These are phyloP conservation scores for Mormoops blainvillei DNA, from an alignment of 2,113 vertebrate genomes.

Conservation along the genomic window DNA sequence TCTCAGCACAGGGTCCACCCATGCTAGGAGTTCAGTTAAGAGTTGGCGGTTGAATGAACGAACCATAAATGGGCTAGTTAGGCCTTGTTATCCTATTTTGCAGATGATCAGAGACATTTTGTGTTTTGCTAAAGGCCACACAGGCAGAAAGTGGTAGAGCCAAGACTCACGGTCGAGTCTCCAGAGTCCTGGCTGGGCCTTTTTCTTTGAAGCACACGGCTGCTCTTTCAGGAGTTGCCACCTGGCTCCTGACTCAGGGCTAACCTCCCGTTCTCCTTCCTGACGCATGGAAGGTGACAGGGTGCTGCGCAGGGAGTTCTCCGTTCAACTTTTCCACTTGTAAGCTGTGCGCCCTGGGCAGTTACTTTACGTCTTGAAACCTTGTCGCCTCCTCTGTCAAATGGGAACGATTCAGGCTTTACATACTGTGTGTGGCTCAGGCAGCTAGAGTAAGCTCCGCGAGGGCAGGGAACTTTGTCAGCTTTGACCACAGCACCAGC, in stretches of 20 bases:
- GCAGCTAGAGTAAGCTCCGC: neutral
- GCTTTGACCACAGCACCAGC: neutral
- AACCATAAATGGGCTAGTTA: fast-evolving
- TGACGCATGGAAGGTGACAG: neutral
- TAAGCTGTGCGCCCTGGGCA: neutral
- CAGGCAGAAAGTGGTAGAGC: neutral
- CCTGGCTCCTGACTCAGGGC: neutral
- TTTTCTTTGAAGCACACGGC: neutral
- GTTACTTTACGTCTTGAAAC: neutral
- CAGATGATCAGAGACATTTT: neutral
- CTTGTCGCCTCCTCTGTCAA: fast-evolving
- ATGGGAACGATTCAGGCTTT: neutral
- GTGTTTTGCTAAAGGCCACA: neutral
- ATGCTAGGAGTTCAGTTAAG: neutral
- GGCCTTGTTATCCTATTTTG: neutral
- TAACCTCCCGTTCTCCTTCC: neutral
- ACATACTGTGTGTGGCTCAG: too few species aligned
- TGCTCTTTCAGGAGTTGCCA: neutral
- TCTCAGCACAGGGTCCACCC: too few species aligned
- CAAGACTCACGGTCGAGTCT: neutral
- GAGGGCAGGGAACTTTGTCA: neutral
- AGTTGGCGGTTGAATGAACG: neutral
- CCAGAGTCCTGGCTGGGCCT: fast-evolving
- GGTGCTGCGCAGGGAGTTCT: neutral
- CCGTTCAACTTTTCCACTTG: neutral